phyloP scores from a whole-genome alignment of 2,888 invertebrate species.

The Andrena chrysosceles region DNA sequence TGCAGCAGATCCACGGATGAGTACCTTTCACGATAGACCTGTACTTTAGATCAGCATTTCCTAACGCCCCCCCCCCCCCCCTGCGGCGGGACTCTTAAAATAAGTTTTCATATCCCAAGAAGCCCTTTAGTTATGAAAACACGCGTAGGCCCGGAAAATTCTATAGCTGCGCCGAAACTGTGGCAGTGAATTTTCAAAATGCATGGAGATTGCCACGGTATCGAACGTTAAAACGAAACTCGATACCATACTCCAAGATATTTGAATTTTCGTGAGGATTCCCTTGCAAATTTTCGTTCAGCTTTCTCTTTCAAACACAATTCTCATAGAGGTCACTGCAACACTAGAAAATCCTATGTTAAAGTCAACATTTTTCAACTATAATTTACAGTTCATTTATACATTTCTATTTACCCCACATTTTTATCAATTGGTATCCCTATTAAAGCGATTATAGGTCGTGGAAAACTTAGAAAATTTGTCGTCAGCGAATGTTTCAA shows the following conservation, averaged over 20 bases:
- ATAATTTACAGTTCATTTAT: too few relatives aligned
- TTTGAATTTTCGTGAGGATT: neutral
- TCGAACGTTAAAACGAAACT: slow-evolving; percentile 9
- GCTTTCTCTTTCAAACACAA: too few relatives aligned
- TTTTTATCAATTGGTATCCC: too few relatives aligned
- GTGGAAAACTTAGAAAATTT: too few relatives aligned
- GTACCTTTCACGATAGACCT: neutral
- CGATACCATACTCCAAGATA: neutral
- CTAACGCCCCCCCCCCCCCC: neutral
- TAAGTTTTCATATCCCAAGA: slow-evolving; percentile 17
- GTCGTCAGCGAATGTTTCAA: too few relatives aligned
- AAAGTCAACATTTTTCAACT: too few relatives aligned
- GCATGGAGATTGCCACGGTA: slow-evolving; percentile 8
- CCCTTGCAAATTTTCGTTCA: neutral
- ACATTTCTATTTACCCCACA: too few relatives aligned
- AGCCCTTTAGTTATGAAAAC: slow-evolving; percentile 28
- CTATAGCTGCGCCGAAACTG: slow-evolving; percentile 6
- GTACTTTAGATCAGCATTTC: slow-evolving; percentile 5
- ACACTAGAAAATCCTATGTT: neutral
- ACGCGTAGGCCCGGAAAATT: slow-evolving; percentile 10
- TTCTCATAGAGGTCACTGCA: neutral
- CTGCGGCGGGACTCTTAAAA: slow-evolving; percentile 4
- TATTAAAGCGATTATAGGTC: too few relatives aligned
- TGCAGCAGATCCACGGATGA: neutral
- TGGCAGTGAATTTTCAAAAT: slow-evolving; percentile 20